Base-by-base conservation (phyloP, 2,113 vertebrate genomes). In the Cyprinodon brontotheroides region DNA sequence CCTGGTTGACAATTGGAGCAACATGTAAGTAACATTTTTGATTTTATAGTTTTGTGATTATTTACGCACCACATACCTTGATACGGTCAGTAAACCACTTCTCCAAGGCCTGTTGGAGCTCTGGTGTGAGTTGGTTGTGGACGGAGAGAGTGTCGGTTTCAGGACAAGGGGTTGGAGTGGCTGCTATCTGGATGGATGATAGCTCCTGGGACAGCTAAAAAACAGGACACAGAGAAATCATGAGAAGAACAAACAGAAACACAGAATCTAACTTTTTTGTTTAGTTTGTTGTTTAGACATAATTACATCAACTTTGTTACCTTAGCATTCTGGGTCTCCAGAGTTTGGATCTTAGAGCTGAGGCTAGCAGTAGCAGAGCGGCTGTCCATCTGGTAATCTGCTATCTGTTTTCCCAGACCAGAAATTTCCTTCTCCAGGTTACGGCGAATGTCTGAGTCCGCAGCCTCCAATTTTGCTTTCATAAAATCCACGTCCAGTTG, bases 31-130 rank as follows among this genome's bases (percentile, higher is more conserved):
- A 38, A 40, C 2, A 63, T 0, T 29, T n/a, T 9, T 8, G 17
- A 57, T 8, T 57, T 57, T 20, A 20, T 9, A 57, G 2, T n/a
- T 57, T 20, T 8, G 40, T 3, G 29, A 7, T 5, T 29, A 17
- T 11, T 20, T 53, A 39, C 15, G 39, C 45, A 38, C 36, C 11
- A 20, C 65, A n/a, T 65, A 90, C 89, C 86, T 79, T 70, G 14
- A 91, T 74, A 17, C 70, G 88, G 12, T 86, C 80, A 2, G 50
- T 77, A 41, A 93, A 48, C 91, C 90, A 93, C 70, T 78, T 83
- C 78, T 89, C 89, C 85, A 93, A 62, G 70, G 90, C 91, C 78
- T 84, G 78, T 11, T 89, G 86, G 57, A 93, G 89, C 72, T 93
- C 90, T 22, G 92, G 87, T 53, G 85, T 91, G n/a, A 93, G 88